Base-by-base conservation (phyloP, 92 coral and sea anemone genomes). In the Montipora capitata region DNA sequence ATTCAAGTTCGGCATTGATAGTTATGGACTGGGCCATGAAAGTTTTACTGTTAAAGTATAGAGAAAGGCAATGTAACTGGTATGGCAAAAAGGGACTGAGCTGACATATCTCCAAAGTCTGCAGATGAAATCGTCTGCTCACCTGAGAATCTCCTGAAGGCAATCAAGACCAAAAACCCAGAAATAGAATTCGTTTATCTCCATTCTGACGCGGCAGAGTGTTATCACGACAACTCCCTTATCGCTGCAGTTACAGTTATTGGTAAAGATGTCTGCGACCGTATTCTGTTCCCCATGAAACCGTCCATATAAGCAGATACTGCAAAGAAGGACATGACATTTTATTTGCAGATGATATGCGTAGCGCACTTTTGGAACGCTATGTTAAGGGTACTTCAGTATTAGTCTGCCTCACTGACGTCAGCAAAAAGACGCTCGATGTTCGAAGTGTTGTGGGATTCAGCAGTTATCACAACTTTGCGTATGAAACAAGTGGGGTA, bases 311-410 rank as follows among this genome's bases (percentile, higher is more conserved):
- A n/a, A n/a, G 93, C 7, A 63, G 72, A 40, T 81, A 89, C 43
- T 92, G 95, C 68, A 57, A 68, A 61, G 92, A 92, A 49, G 90
- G 95, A 13, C 92, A 92, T 51, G 93, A 93, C 76, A 17, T 93
- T 45, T 27, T 89, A 1, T 69, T 83, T 12, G 92, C 92, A n/a
- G 12, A 18, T 39, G 92, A 88, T 57, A 92, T 83, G 93, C 43
- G 80, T 59, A 68, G 6, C 0, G 93, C 93, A 5, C 83, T 92
- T 13, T 16, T 7, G 43, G 80, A 92, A 76, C 80, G 84, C 15
- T 90, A 87, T 7, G 95, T 92, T 4, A 49, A 65, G 12, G 93
- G 88, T 2, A 83, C 91, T 12, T 40, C 91, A 12, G 93, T 91
- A 12, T 67, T 80, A 2, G 91, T 89, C 3, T 75, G 80, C 59